phyloP scores from a whole-genome alignment of 1,140 invertebrate species.

The Caenorhabditis remanei region DNA sequence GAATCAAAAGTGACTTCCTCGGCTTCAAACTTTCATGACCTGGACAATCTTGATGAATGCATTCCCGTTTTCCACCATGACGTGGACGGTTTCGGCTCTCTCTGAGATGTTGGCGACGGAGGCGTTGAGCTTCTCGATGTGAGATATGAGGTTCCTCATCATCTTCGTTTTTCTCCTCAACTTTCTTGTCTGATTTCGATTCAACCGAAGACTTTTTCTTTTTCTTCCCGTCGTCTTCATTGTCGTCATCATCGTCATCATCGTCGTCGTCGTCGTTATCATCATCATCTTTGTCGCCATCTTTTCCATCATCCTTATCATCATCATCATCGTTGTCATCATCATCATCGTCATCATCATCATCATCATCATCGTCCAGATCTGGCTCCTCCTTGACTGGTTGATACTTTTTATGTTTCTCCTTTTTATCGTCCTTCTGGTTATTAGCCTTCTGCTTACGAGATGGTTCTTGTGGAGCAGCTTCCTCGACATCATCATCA shows the following conservation, averaged over 20 bases:
- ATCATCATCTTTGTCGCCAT: slow-evolving; percentile 31
- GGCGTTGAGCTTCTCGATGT: slow-evolving; percentile 42
- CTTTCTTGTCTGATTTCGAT: slow-evolving; percentile 14
- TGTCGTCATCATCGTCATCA: slow-evolving; percentile 26
- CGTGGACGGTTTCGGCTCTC: neutral
- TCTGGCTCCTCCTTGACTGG: slow-evolving; percentile 32
- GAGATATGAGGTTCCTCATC: slow-evolving; percentile 22
- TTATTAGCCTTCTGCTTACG: slow-evolving; percentile 2
- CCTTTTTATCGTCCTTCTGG: slow-evolving; percentile 35
- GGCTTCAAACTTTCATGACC: slow-evolving; percentile 48
- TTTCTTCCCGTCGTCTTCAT: neutral
- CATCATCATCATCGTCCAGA: slow-evolving; percentile 19
- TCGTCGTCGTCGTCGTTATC: slow-evolving; percentile 58
- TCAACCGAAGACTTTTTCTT: neutral
- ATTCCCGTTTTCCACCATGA: neutral
- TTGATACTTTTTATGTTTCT: slow-evolving; percentile 36
- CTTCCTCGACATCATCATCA: slow-evolving; percentile 16
- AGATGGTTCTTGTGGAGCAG: slow-evolving; percentile 9
- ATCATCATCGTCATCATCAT: slow-evolving; percentile 53
- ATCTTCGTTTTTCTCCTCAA: slow-evolving; percentile 40
- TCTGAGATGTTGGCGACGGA: slow-evolving; percentile 36
- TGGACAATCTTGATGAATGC: slow-evolving; percentile 51
- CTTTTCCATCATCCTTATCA: slow-evolving; percentile 33
- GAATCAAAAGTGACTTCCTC: slow-evolving; percentile 53
- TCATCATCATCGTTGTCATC: slow-evolving; percentile 51